Evolutionary conservation across 2,797 vertebrate genomes (phyloP), one percentile per base, ranked within the genome.

Genomic region (Sebastes kiyomatsui): DNA sequence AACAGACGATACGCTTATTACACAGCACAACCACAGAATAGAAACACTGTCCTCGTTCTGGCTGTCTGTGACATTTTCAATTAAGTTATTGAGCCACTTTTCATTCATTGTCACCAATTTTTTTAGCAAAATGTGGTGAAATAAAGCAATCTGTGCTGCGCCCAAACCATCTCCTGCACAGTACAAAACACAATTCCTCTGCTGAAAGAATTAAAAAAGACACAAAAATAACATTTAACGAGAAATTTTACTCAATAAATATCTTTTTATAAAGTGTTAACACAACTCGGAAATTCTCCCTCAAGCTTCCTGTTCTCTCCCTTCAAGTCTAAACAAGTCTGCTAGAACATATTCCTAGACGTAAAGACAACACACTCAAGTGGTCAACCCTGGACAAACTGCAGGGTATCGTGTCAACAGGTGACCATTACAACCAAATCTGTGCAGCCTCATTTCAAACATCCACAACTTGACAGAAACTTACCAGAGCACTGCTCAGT

Each of bases 291-390:
- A 88, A 88, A 85, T 27, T 67, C 78, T 88, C 70, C 75, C 67
- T 80, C 23, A 35, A 35, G 74, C 81, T 83, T 76, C 88, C 92
- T 91, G 80, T 82, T 86, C 69, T 60, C 76, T 49, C n/a, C 30
- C 60, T 61, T 64, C 42, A 54, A 13, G 64, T 67, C 64, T 28
- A 55, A 60, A 78, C 65, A 73, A 77, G 49, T 32, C 59, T 13
- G 25, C 42, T 0, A 46, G 67, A 38, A 52, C 38, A 9, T 81
- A 61, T 27, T 77, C 28, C 27, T 67, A 13, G 7, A 74, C 16
- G n/a, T 60, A 55, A 35, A 58, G 23, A 65, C 61, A 25, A 52
- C 62, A 67, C 7, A 55, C 20, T 59, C 16, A 35, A 72, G 33
- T 64, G 46, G 61, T 78, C 52, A 75, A 38, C 25, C 6, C 6